A percentile compares a stretch with the other conserved stretches of the same genome.
phyloP scores from a whole-genome alignment of 2,797 vertebrate species.

The Pogonophryne albipinna region DNA sequence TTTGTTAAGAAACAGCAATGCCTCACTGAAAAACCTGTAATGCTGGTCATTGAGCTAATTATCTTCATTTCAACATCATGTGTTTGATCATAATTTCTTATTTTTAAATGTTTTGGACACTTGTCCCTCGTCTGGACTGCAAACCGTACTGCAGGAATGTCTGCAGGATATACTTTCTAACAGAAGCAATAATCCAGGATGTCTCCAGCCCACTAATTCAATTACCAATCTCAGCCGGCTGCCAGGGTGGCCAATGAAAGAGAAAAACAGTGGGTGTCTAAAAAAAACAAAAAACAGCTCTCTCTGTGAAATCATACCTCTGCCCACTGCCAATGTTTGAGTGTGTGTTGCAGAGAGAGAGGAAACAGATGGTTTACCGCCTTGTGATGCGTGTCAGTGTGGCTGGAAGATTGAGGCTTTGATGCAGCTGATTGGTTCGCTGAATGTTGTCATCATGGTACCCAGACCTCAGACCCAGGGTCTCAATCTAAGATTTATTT shows the following conservation, averaged over 20 bases:
- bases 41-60: neutral
- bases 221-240: slow-evolving; percentile 60
- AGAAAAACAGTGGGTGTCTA: slow-evolving; percentile 36
- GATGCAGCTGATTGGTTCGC: slow-evolving; percentile 11
- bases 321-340: slow-evolving; percentile 28
- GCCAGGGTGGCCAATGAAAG: slow-evolving; percentile 30
- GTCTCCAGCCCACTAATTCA: slow-evolving; percentile 66
- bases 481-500: slow-evolving; percentile 13
- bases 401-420: slow-evolving; percentile 15
- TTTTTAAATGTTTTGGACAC: neutral
- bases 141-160: neutral
- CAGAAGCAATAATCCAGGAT: slow-evolving; percentile 49
- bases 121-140: neutral
- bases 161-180: slow-evolving; percentile 11
- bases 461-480: slow-evolving; percentile 29
- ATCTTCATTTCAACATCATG: too few relatives aligned
- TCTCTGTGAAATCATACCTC: slow-evolving; percentile 39
- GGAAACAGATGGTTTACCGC: slow-evolving; percentile 18
- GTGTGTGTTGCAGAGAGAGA: slow-evolving; percentile 7
- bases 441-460: slow-evolving; percentile 57
- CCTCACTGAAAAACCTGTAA: neutral
- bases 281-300: slow-evolving; percentile 39
- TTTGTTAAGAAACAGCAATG: neutral
- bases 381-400: slow-evolving; percentile 11
- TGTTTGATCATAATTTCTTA: too few relatives aligned